These are phyloP conservation scores for Zelostemma sp. DNA, from an alignment of 1,140 invertebrate species.

Conservation along the genomic window DNA sequence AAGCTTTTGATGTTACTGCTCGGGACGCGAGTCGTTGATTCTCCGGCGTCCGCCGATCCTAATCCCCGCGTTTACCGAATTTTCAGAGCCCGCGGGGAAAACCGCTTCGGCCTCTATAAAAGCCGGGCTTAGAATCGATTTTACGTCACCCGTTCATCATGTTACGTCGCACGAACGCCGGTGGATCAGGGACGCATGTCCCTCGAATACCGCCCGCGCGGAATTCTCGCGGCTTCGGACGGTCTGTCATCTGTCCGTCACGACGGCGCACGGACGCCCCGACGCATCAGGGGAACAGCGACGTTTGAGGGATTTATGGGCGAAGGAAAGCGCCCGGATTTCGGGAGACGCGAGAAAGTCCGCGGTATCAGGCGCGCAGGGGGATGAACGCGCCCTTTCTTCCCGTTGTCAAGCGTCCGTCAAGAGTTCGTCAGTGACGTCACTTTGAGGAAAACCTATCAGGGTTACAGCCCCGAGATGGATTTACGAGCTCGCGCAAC, in stretches of 20 bases:
- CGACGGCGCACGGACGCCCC: slow-evolving; percentile 63
- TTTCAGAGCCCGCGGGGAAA: no score
- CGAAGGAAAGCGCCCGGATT: no score
- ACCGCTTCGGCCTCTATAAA: no score
- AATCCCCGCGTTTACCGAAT: slow-evolving; percentile 18
- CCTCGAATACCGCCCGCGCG: slow-evolving; percentile 14
- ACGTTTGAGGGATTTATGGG: slow-evolving; percentile 69
- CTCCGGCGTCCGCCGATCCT: no score
- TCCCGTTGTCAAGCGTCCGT: slow-evolving; percentile 60
- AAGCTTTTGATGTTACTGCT: slow-evolving; percentile 68
- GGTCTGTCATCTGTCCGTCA: slow-evolving; percentile 70
- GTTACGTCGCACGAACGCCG: slow-evolving; percentile 67
- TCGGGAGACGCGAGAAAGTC: no score
- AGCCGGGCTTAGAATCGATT: slow-evolving; percentile 55
- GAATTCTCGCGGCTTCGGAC: slow-evolving; percentile 44
- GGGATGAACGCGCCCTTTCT: no score
- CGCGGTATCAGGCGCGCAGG: no score
- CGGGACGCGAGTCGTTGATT: slow-evolving; percentile 22
- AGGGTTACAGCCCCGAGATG: slow-evolving; percentile 68
- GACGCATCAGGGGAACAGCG: slow-evolving; percentile 67
- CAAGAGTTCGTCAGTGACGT: slow-evolving; percentile 70
- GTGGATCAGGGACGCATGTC: slow-evolving; percentile 63
- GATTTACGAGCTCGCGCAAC: slow-evolving; percentile 68
- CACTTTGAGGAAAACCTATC: slow-evolving; percentile 67
- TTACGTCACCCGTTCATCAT: slow-evolving; percentile 68